These are phyloP conservation scores for Conopomorpha cramerella DNA, from an alignment of 1,140 invertebrate genomes.

Conservation along the genomic window DNA sequence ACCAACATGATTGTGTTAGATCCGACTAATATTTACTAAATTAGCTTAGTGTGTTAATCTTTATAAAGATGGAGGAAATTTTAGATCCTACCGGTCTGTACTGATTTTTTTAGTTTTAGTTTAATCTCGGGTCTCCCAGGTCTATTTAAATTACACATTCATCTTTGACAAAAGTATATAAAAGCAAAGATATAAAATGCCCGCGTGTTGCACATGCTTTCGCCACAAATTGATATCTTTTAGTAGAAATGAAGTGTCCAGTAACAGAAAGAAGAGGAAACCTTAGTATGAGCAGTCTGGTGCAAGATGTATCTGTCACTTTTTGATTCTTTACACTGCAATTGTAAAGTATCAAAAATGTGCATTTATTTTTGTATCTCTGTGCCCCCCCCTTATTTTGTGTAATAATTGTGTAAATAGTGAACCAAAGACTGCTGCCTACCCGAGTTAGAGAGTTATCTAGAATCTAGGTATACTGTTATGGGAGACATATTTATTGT, in stretches of 20 bases:
- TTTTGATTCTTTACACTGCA: too few relatives aligned
- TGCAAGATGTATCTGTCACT: too few relatives aligned
- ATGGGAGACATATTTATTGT: constrained; percentile 52
- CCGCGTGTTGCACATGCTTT: constrained; percentile 19
- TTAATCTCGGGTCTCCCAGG: neutral
- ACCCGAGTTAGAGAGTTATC: constrained; percentile 11
- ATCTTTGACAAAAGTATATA: too few relatives aligned
- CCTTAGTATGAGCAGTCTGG: too few relatives aligned
- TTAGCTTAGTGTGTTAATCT: constrained; percentile 5
- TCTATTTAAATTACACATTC: too few relatives aligned
- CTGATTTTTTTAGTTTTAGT: constrained; percentile 7
- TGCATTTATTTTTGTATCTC: too few relatives aligned
- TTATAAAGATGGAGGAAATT: constrained; percentile 21
- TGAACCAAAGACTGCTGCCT: constrained; percentile 50
- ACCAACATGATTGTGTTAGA: constrained; percentile 20
- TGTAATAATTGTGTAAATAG: constrained; percentile 35
- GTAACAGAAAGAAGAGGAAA: constrained; percentile 45
- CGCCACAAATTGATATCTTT: constrained; percentile 38
- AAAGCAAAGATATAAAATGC: too few relatives aligned
- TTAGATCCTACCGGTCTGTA: constrained; percentile 41
- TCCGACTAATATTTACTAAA: constrained; percentile 48
- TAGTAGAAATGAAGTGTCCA: constrained; percentile 37
- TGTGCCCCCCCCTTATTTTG: constrained; percentile 5
- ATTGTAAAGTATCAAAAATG: constrained; percentile 1
- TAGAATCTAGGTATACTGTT: constrained; percentile 17